Evolutionary conservation across 2,797 vertebrate species (phyloP), one percentile per base, ranked within the genome.

Genomic region (Adelosebastes latens): DNA sequence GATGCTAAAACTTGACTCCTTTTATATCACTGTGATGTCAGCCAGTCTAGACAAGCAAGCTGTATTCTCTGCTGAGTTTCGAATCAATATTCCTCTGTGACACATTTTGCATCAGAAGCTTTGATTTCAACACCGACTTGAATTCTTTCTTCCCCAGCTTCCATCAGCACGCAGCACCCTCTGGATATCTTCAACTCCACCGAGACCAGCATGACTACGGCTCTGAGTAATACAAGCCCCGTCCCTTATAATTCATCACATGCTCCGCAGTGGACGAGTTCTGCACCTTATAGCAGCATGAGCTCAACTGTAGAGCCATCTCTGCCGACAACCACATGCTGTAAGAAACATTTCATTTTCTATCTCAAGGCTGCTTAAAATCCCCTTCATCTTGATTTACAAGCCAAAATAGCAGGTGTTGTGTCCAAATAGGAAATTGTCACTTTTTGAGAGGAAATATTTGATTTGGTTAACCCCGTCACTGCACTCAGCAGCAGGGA

Each of bases 281-380:
- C 81, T 81, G 62, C 56, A 39, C 20, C 66, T 52, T 4, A 49
- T 4, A 71, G 60, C 74, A 87, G 60, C 74, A 69, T 27, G 46
- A 81, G 52, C 56, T 77, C 74, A 53, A 16, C 88, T 1, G 52
- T 55, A 49, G 62, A 32, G 49, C 59, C 64, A 29, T 61, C 63
- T 59, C 79, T n/a, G 7, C 80, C 70, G 3, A n/a, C 65, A 42
- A 67, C 80, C 42, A 71, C 84, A 59, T 92, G 91, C 75, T 29
- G 92, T 93, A 82, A 88, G 91, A 83, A 65, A 72, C 14, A 11
- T 14, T 61, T 31, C 62, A 39, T 69, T 31, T 77, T 55, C 49
- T 2, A 24, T 29, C 49, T 72, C 18, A 13, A 16, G 14, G 10
- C 36, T 55, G 31, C 36, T 25, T 58, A 7, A 46, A 71, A 63